Conservation (phyloP, 2,113 vertebrate genomes). For the Boleophthalmus pectinirostris region DNA sequence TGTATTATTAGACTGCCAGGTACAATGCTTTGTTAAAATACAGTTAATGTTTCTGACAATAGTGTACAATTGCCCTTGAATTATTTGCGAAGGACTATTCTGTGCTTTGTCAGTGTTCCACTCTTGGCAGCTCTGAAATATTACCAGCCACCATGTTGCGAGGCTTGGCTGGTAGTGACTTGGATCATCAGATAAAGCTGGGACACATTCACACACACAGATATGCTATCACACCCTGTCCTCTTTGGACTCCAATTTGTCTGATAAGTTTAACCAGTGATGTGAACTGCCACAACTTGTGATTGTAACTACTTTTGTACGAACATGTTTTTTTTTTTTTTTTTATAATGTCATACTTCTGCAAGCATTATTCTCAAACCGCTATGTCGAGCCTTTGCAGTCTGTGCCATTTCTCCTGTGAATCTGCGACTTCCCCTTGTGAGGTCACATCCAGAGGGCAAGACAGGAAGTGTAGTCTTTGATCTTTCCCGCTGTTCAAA, state of each 20-base stretch:
- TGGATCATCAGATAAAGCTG: constrained; percentile 54
- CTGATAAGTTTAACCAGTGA: constrained; percentile 51
- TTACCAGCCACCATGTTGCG: constrained; percentile 30
- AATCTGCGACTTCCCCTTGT: constrained; percentile 55
- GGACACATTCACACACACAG: constrained; percentile 27
- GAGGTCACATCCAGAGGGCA: constrained; percentile 60
- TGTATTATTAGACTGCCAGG: constrained; percentile 6
- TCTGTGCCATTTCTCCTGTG: constrained; percentile 21
- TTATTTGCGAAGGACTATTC: constrained; percentile 13
- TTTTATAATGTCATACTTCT: constrained; percentile 31
- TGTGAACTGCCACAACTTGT: constrained; percentile 17
- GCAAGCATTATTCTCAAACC: constrained; percentile 7
- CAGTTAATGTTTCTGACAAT: constrained; percentile 11
- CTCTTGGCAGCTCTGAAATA: constrained; percentile 34
- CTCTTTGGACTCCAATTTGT: constrained; percentile 49
- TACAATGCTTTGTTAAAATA: constrained; percentile 8
- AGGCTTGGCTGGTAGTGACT: constrained; percentile 43
- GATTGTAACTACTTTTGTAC: constrained; percentile 28
- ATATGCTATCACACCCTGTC: constrained; percentile 45
- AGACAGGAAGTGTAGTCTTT: constrained; percentile 58
- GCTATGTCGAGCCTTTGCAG: constrained; percentile 14
- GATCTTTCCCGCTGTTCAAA: constrained; percentile 69
- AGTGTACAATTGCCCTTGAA: neutral
- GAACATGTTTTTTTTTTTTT: constrained; percentile 18
- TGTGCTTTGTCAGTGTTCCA: constrained; percentile 26